Base-by-base conservation (phyloP, 2,113 vertebrate species). In the Ardeotis arabs region DNA sequence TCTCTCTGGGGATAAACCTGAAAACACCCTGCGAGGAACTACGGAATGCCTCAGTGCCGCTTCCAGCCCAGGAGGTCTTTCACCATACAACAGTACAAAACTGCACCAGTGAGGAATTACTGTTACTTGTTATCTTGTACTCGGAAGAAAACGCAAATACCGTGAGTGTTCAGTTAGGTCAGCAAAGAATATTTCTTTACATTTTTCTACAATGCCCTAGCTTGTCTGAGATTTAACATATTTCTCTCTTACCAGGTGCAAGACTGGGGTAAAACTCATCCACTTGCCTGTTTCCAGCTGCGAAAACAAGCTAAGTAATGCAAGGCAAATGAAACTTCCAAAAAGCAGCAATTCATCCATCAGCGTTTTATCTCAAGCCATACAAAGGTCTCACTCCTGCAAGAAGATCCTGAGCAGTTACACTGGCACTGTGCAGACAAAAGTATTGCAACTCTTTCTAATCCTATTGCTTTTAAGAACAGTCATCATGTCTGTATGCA, bases 231-330 rank as follows among this genome's bases (percentile, higher is more conserved):
- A 68, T 63, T 89, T 39, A 76, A 95, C 19, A 1, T 5, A 10
- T 72, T 76, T 73, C 23, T 80, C 45, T 91, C 47, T 84, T 89
- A 79, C 76, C 97, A 99, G 98, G 98, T 98, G 50, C 94, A 92
- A n/a, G 98, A 98, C 45, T 99, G 99, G 98, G 96, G 94, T 80
- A 97, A 95, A 91, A 96, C 91, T 39, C 92, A 97, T 67, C 97
- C 98, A 25, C 91, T 97, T 25, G 97, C 97, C 84, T 97, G 97
- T 90, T 90, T 98, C 90, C 94, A 98, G 89, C 67, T 97, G 47
- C 97, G 95, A 85, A 98, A 97, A 90, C 98, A 83, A 82, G 52
- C 78, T 53, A 98, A 86, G 73, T 98, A 97, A 93, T 14, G 66
- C 10, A 98, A 84, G 87, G 55, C 49, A 12, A 97, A 93, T 29